Conservation (phyloP, 2,113 vertebrate species). For the Callaeas wilsoni region DNA sequence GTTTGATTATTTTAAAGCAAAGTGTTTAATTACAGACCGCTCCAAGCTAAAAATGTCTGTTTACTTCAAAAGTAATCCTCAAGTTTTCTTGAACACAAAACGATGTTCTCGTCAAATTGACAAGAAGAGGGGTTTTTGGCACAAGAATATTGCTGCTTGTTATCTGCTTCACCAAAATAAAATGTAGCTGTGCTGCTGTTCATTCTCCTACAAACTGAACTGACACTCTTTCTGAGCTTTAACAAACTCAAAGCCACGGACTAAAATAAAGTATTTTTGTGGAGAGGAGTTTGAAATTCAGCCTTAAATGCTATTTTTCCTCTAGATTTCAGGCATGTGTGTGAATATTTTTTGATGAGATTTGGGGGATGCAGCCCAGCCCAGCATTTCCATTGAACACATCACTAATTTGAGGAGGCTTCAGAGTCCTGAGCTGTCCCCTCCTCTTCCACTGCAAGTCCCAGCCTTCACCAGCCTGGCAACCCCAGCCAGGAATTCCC, state of each 20-base stretch:
- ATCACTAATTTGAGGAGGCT: not conserved
- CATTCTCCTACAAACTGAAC: not conserved
- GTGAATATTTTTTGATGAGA: not conserved
- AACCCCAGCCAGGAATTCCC: slow-evolving; percentile 22
- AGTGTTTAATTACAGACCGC: not conserved
- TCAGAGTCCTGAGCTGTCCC: not conserved
- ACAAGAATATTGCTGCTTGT: not conserved
- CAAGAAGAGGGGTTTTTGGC: not conserved
- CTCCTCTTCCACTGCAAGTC: not conserved
- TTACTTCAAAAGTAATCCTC: not conserved
- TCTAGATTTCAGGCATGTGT: not conserved
- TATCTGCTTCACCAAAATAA: not conserved
- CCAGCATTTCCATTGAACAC: not conserved
- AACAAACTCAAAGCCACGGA: not conserved
- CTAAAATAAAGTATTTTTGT: not conserved
- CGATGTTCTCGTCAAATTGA: not conserved
- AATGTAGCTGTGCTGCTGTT: not conserved
- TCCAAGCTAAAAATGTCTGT: not conserved
- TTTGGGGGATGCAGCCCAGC: not conserved
- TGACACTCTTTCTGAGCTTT: not conserved
- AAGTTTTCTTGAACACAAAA: not conserved
- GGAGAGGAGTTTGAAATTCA: not conserved
- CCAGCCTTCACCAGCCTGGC: not conserved
- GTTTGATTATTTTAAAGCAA: not conserved
- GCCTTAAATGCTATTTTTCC: not conserved